Conservation (phyloP, 1,140 invertebrate species). For the Macrosteles quadrilineatus region DNA sequence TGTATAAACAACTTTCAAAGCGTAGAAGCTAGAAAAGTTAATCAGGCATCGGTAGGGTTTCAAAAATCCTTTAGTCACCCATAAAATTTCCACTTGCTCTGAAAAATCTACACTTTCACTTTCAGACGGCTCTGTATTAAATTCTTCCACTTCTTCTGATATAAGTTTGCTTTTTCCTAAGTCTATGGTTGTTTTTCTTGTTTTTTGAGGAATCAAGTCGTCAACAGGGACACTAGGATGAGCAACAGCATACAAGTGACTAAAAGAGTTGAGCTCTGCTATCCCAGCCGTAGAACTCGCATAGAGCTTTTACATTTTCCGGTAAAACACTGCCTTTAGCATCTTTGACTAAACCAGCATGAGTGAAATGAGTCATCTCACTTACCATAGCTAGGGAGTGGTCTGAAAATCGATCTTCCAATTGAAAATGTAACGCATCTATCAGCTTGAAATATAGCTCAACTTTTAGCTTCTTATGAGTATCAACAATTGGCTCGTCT, state of each 20-base stretch:
- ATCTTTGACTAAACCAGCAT: neutral
- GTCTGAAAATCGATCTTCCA: conserved; percentile 8
- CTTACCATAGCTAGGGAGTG: conserved; percentile 5
- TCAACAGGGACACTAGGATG: neutral
- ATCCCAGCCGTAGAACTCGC: conserved; percentile 1
- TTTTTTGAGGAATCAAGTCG: neutral
- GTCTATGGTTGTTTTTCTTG: neutral
- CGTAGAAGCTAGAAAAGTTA: conserved; percentile 23
- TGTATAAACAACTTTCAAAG: conserved; percentile 26
- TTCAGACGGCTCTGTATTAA: neutral
- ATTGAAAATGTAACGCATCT: neutral
- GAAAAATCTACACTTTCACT: neutral
- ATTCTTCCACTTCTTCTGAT: neutral
- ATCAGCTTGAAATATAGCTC: conserved; percentile 3
- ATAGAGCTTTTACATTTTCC: conserved; percentile 5
- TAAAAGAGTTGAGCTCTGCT: neutral
- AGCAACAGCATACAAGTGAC: conserved; percentile 3
- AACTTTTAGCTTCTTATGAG: neutral
- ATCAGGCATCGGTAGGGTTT: conserved; percentile 8
- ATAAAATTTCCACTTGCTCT: conserved; percentile 2
- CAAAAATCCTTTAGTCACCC: conserved; percentile 24
- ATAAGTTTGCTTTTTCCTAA: neutral
- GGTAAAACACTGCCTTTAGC: neutral
- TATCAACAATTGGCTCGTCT: too few relatives aligned
- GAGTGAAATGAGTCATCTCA: conserved; percentile 2